Base-by-base conservation (phyloP, 1,140 invertebrate genomes). In the Meloidogyne exigua region DNA sequence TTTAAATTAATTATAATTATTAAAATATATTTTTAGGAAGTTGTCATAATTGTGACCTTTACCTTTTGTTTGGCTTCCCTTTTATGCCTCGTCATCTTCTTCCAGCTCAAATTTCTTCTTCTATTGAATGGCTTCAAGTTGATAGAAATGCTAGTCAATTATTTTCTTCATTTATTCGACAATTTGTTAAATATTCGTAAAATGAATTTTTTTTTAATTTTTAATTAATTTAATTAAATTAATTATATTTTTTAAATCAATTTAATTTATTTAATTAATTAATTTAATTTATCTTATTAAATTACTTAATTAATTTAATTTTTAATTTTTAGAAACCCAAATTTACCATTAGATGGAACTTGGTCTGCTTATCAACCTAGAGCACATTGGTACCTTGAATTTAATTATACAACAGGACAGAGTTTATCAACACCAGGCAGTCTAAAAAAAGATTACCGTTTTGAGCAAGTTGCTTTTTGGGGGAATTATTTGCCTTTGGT, bases 31-130 rank as follows among this genome's bases (percentile, higher is more conserved):
- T 68, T 79, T 49, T 69, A 81, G 82, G 81, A 9, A 80, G 78
- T 26, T 86, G 84, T 39, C 82, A 86, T 28, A 83, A 85, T 25
- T 86, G 85, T 72, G 85, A 86, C 70, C 78, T 86, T n/a, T 86
- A 86, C 32, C 57, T 86, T 3, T 44, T 86, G 28, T 87, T 86
- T 65, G 85, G 85, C 0, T 86, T 86, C 42, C 81, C 85, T 18
- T 87, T 81, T 44, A 75, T 86, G 66, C 84, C 84, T 3, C 39
- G 57, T 21, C 72, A 82, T n/a, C 73, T 86, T 15, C 65, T 86
- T 15, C 85, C 85, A 7, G 25, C 77, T 25, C 77, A 77, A 18
- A 65, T 87, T n/a, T 42, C 77, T n/a, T 42, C 77, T 49, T 39
- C 73, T 18, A 39, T 86, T 32, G 69, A 65, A 13, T 86, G 85